phyloP scores from a whole-genome alignment of 2,797 vertebrate genomes.

The Dendrocincla tyrannina region DNA sequence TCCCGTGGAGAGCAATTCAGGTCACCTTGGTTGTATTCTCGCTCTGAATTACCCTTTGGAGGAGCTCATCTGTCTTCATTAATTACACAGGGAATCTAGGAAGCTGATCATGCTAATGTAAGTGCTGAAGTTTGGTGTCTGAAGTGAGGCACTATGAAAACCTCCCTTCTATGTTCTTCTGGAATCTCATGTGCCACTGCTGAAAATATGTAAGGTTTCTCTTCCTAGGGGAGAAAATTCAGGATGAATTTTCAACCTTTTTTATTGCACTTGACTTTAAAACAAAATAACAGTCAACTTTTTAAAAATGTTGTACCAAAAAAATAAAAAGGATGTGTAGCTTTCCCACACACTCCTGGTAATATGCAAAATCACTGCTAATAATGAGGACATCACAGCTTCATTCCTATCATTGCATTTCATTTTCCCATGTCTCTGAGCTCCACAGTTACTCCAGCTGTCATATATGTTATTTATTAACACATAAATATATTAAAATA shows the following conservation, averaged over 20 bases:
- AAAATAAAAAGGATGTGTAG: not conserved
- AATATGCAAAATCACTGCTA: not conserved
- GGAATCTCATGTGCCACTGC: not conserved
- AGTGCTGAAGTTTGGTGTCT: not conserved
- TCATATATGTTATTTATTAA: constrained; percentile 37
- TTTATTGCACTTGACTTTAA: not conserved
- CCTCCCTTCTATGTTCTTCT: not conserved
- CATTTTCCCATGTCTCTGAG: not conserved
- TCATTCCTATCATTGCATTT: not conserved
- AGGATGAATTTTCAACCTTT: not conserved
- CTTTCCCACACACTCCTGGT: not conserved
- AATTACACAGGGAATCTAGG: not conserved
- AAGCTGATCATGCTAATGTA: not conserved
- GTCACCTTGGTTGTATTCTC: not conserved
- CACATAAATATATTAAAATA: constrained; percentile 29
- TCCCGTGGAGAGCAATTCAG: not conserved
- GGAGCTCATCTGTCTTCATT: not conserved
- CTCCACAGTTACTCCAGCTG: not conserved
- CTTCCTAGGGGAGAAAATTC: not conserved
- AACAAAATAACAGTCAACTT: not conserved
- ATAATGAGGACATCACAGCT: not conserved
- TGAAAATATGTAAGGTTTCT: not conserved
- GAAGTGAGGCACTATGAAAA: not conserved
- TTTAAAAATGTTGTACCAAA: not conserved
- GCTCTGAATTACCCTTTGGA: constrained; percentile 9